phyloP scores from a whole-genome alignment of 2,888 invertebrate genomes.

The Apoda limacodes region DNA sequence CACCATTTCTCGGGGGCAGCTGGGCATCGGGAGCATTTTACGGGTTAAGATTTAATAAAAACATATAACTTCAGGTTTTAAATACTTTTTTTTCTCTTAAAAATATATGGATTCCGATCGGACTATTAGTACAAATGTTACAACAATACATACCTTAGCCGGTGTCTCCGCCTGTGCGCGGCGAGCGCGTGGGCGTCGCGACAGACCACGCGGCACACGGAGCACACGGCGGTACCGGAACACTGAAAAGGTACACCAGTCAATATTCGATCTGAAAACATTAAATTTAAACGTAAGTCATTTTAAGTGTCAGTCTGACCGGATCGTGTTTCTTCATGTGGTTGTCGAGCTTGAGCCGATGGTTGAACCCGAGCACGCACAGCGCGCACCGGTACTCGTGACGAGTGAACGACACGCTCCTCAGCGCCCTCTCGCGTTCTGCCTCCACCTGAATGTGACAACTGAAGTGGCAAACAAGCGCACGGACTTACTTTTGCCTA shows the following conservation, averaged over 20 bases:
- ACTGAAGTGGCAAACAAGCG: too few relatives aligned
- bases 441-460: conserved; percentile 45
- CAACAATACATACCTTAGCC: conserved; percentile 33
- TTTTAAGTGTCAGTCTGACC: conserved; percentile 23
- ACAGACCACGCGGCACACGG: conserved; percentile 35
- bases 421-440: conserved; percentile 31
- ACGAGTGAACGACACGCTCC: conserved; percentile 28
- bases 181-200: conserved; percentile 30
- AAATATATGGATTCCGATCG: not conserved
- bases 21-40: too few relatives aligned
- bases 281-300: too few relatives aligned
- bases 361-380: conserved; percentile 50
- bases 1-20: too few relatives aligned
- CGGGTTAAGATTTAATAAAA: not conserved
- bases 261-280: too few relatives aligned
- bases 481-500: too few relatives aligned
- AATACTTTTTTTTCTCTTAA: not conserved
- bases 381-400: conserved; percentile 36
- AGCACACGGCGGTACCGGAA: conserved; percentile 28
- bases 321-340: conserved; percentile 45
- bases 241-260: too few relatives aligned
- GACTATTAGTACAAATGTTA: not conserved
- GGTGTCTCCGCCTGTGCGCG: conserved; percentile 39
- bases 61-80: not conserved
- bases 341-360: conserved; percentile 36